These are phyloP conservation scores for Oriolus oriolus DNA, from an alignment of 2,113 vertebrate species.

Conservation along the genomic window DNA sequence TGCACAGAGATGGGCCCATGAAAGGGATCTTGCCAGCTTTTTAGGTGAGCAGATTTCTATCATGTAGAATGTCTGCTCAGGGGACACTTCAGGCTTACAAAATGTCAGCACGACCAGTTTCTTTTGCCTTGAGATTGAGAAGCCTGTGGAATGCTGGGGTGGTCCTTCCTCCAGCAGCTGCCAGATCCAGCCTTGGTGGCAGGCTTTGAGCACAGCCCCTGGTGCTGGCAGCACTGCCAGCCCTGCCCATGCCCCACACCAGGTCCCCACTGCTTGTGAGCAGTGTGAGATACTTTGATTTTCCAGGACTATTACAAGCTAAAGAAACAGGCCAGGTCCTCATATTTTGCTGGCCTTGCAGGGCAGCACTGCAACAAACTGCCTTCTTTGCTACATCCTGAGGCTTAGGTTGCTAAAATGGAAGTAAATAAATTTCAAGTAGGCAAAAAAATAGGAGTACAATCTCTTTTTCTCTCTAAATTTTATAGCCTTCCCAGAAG, in stretches of 20 bases:
- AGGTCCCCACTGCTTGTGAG: neutral
- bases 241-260: neutral
- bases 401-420: neutral
- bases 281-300: neutral
- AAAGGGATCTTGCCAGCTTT: neutral
- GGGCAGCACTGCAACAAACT: neutral
- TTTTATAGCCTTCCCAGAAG: neutral
- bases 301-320: neutral
- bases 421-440: neutral
- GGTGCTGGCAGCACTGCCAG: neutral
- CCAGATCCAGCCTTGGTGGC: neutral
- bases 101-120: accelerated
- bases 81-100: neutral
- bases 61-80: neutral
- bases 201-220: neutral
- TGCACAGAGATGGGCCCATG: neutral
- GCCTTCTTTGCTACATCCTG: neutral
- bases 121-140: neutral
- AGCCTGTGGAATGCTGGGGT: neutral
- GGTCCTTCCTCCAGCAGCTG: neutral
- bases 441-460: neutral
- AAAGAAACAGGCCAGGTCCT: neutral
- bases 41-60: neutral
- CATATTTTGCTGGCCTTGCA: neutral
- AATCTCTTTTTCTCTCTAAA: neutral